These are phyloP conservation scores for Carcinoscorpius rotundicauda DNA, from an alignment of 1,140 invertebrate species.

Conservation along the genomic window DNA sequence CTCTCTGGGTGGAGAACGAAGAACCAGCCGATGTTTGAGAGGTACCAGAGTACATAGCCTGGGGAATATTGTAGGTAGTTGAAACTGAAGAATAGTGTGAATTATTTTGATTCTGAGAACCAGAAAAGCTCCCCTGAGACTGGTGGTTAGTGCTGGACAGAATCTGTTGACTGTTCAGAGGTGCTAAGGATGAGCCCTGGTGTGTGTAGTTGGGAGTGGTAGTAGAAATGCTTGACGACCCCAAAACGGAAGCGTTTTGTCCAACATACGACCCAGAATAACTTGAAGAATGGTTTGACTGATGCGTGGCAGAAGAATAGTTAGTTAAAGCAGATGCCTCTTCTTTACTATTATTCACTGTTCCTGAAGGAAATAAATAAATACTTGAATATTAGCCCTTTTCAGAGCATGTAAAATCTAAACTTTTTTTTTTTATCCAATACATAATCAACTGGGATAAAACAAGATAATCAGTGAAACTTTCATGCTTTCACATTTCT, in stretches of 20 bases:
- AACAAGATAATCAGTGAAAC: no score
- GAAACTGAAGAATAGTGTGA: slow-evolving; percentile 9
- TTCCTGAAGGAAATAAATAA: no score
- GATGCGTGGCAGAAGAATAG: no score
- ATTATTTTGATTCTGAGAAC: slow-evolving; percentile 10
- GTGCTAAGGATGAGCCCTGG: neutral
- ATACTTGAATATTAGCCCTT: no score
- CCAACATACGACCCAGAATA: slow-evolving; percentile 1
- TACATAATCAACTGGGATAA: no score
- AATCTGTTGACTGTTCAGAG: neutral
- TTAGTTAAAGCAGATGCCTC: no score
- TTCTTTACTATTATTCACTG: no score
- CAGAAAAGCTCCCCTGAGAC: neutral
- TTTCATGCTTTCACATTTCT: no score
- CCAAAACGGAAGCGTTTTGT: slow-evolving; percentile 15
- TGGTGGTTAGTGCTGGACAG: slow-evolving; percentile 11
- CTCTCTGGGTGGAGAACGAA: slow-evolving; percentile 14
- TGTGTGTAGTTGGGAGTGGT: slow-evolving; percentile 12
- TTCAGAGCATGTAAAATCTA: no score
- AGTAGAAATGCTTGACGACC: slow-evolving; percentile 16
- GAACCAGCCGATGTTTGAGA: slow-evolving; percentile 11
- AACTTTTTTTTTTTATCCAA: no score
- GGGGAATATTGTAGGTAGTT: slow-evolving; percentile 11
- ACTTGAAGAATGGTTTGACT: no score
- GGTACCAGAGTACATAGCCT: slow-evolving; percentile 8